A percentile compares a stretch with the other conserved stretches of the same genome.
Evolutionary conservation across 2,888 invertebrate species (phyloP).

Genomic region (Phaedon cochleariae): DNA sequence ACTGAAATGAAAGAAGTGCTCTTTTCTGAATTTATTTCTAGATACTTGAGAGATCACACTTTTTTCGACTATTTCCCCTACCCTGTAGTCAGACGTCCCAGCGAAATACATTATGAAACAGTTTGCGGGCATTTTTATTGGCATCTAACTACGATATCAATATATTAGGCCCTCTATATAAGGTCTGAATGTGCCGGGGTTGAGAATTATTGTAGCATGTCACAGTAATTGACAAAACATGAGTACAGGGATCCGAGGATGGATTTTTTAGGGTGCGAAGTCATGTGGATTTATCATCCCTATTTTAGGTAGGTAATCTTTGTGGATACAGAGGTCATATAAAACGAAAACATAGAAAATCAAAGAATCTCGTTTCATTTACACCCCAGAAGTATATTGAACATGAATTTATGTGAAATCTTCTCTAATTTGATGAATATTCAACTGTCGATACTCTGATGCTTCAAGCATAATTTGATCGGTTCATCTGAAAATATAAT

Average conservation of each 20-base stretch:
- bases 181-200: conserved; percentile 38
- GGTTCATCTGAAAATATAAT: too few relatives aligned
- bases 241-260: neutral
- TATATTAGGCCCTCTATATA: conserved; percentile 55
- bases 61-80: conserved; percentile 28
- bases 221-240: conserved; percentile 46
- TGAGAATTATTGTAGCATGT: conserved; percentile 49
- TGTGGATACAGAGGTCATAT: neutral
- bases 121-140: conserved; percentile 63
- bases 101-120: conserved; percentile 61
- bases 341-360: too few relatives aligned
- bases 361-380: too few relatives aligned
- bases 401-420: too few relatives aligned
- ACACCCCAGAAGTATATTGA: too few relatives aligned
- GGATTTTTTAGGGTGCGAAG: neutral
- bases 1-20: too few relatives aligned
- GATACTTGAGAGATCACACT: neutral
- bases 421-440: too few relatives aligned
- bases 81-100: conserved; percentile 44
- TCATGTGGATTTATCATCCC: neutral
- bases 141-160: conserved; percentile 62
- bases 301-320: neutral
- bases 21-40: too few relatives aligned
- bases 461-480: too few relatives aligned
- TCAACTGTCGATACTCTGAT: too few relatives aligned